Evolutionary conservation across 2,888 invertebrate genomes (phyloP).

Genomic region (Spisula solida): DNA sequence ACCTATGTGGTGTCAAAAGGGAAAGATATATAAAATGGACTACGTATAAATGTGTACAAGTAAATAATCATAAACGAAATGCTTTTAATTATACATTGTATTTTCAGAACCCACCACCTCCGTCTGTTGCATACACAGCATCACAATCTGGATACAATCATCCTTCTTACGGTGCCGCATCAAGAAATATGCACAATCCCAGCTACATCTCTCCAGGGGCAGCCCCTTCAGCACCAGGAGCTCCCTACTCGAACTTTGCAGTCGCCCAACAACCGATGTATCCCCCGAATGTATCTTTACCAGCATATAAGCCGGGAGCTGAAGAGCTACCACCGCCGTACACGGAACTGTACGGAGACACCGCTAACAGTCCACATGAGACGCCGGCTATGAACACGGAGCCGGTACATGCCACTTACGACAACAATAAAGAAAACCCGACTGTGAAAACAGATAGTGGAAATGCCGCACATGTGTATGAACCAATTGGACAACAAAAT

Average conservation of each 20-base stretch:
- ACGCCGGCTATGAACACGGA: not conserved
- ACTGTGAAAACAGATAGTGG: not conserved
- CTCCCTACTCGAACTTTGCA: not conserved
- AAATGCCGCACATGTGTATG: not conserved
- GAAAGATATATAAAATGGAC: too few species aligned
- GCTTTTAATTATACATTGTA: not conserved
- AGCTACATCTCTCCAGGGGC: not conserved
- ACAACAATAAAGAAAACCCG: not conserved
- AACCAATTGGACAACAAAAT: not conserved
- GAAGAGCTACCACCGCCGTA: not conserved
- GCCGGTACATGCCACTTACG: not conserved
- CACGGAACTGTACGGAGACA: not conserved
- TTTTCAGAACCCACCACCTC: not conserved
- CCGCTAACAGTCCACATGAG: not conserved
- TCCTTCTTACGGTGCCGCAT: not conserved
- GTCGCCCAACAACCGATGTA: conserved; percentile 29
- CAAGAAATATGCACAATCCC: not conserved
- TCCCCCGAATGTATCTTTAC: conserved; percentile 25
- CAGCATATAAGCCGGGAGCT: conserved; percentile 10
- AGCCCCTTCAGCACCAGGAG: not conserved
- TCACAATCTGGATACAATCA: not conserved
- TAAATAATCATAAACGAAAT: too few species aligned
- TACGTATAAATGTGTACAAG: too few species aligned
- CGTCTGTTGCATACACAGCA: conserved; percentile 1
- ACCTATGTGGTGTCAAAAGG: too few species aligned